phyloP scores from a whole-genome alignment of 2,888 invertebrate species.

The Choreutis nemorana region DNA sequence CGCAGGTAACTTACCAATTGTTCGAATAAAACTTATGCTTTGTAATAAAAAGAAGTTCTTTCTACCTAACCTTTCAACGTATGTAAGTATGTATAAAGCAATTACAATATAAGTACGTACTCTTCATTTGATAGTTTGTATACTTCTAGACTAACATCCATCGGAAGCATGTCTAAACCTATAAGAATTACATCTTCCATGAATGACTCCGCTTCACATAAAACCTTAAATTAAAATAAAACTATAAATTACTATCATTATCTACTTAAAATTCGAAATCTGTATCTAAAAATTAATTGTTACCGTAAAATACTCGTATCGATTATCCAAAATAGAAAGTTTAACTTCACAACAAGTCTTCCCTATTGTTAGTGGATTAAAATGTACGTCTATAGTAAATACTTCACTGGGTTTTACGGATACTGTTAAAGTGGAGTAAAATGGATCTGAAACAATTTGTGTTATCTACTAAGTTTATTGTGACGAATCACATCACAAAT shows the following conservation, averaged over 20 bases:
- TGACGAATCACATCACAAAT: too few relatives aligned
- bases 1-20: too few relatives aligned
- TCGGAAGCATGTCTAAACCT: constrained; percentile 50
- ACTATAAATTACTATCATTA: not conserved
- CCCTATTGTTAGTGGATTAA: constrained; percentile 41
- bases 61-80: too few relatives aligned
- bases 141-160: constrained; percentile 40
- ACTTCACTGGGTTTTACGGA: constrained; percentile 31
- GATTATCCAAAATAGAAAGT: constrained; percentile 39
- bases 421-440: too few relatives aligned
- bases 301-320: constrained; percentile 49
- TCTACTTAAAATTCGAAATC: not conserved
- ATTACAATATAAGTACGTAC: constrained; percentile 13
- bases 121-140: constrained; percentile 25
- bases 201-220: constrained; percentile 53
- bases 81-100: too few relatives aligned
- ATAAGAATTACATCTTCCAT: constrained; percentile 51
- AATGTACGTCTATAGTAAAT: constrained; percentile 28
- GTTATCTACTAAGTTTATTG: too few relatives aligned
- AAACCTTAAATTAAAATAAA: constrained; percentile 28
- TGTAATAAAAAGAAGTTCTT: too few relatives aligned
- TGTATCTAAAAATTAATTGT: not conserved
- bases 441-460: too few relatives aligned
- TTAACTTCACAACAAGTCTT: constrained; percentile 37
- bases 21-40: too few relatives aligned